Conservation (phyloP, 2,888 invertebrate species). For the Acleris cristana region DNA sequence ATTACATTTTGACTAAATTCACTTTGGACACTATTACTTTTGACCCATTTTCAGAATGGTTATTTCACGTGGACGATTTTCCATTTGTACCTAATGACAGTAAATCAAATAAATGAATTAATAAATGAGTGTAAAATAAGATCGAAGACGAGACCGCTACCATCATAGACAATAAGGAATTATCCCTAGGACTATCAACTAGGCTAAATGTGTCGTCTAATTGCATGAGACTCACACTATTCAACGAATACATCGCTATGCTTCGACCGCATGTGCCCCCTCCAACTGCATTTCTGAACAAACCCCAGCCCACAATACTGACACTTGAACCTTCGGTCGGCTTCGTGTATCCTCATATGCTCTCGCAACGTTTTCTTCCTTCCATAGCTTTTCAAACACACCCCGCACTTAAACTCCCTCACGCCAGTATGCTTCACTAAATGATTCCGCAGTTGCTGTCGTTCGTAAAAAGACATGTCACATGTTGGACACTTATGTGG, state of each 20-base stretch:
- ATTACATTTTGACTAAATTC: too few relatives aligned
- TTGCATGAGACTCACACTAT: neutral
- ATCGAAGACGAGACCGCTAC: too few relatives aligned
- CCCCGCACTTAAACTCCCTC: slow-evolving; percentile 55
- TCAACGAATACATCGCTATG: slow-evolving; percentile 18
- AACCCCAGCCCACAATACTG: slow-evolving; percentile 57
- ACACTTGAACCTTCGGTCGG: slow-evolving; percentile 49
- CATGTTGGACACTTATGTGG: slow-evolving; percentile 44
- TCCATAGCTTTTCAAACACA: slow-evolving; percentile 50
- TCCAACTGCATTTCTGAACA: slow-evolving; percentile 47
- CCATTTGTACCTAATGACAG: too few relatives aligned
- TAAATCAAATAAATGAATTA: too few relatives aligned
- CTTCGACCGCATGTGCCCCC: slow-evolving; percentile 48
- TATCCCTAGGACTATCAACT: too few relatives aligned
- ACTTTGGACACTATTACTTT: too few relatives aligned
- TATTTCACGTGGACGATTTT: too few relatives aligned
- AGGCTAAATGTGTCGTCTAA: too few relatives aligned
- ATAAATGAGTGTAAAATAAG: too few relatives aligned
- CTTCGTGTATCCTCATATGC: slow-evolving; percentile 40
- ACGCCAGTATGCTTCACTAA: slow-evolving; percentile 57
- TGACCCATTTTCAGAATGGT: too few relatives aligned
- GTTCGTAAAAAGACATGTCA: slow-evolving; percentile 57
- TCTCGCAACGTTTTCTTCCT: slow-evolving; percentile 42
- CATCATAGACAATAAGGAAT: too few relatives aligned
- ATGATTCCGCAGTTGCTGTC: slow-evolving; percentile 60